Evolutionary conservation across 2,113 vertebrate species (phyloP).

Genomic region (Aplodontia rufa): DNA sequence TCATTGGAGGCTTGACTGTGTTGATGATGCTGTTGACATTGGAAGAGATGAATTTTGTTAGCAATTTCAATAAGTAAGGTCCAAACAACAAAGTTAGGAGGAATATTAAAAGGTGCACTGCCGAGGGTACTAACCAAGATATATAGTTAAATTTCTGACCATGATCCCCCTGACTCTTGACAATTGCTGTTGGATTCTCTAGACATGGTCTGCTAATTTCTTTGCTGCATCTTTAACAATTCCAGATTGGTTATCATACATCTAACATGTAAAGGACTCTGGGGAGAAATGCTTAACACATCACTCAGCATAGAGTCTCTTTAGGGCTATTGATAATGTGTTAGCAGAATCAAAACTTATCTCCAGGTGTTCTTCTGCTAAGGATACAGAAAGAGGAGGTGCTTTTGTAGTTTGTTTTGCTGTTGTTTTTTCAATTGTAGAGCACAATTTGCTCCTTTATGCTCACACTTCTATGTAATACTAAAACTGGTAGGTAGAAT

Average conservation of each 20-base stretch:
- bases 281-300: neutral
- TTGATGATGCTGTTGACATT: too few relatives aligned
- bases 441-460: neutral
- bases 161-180: too few relatives aligned
- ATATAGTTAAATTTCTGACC: too few relatives aligned
- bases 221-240: too few relatives aligned
- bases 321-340: neutral
- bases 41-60: too few relatives aligned
- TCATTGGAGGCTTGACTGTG: too few relatives aligned
- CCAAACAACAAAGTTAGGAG: too few relatives aligned
- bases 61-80: too few relatives aligned
- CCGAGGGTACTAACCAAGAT: too few relatives aligned
- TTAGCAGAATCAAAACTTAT: neutral
- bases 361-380: neutral
- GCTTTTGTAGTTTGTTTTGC: neutral
- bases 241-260: neutral
- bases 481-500: neutral
- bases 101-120: too few relatives aligned
- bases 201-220: too few relatives aligned
- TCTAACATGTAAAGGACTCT: neutral
- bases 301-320: neutral
- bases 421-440: neutral
- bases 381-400: neutral
- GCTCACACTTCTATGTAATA: neutral
- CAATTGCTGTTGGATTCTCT: too few relatives aligned